These are phyloP conservation scores for Scrobipalpa atriplicella DNA, from an alignment of 2,888 invertebrate species.

Conservation along the genomic window DNA sequence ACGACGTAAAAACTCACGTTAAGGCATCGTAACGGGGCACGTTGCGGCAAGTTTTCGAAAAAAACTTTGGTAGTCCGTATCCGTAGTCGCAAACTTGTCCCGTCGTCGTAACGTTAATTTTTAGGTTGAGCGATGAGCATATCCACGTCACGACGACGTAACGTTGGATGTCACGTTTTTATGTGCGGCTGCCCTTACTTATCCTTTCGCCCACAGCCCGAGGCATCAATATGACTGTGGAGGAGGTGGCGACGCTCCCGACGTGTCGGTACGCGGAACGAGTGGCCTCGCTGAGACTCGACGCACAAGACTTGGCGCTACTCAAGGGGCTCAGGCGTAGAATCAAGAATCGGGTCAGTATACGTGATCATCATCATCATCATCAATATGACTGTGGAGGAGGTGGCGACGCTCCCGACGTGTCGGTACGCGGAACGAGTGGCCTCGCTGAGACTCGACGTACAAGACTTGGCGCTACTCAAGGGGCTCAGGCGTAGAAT, in stretches of 20 bases:
- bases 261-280: constrained; percentile 70
- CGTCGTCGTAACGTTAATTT: too few relatives aligned
- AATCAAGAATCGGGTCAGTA: constrained; percentile 70
- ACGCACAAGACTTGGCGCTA: constrained; percentile 63
- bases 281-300: constrained; percentile 62
- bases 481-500: constrained; percentile 70
- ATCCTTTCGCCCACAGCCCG: constrained; percentile 52
- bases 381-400: constrained; percentile 73
- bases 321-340: constrained; percentile 68
- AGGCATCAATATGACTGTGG: constrained; percentile 73
- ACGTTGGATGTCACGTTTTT: too few relatives aligned
- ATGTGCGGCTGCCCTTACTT: too few relatives aligned
- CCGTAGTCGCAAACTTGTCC: too few relatives aligned
- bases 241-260: constrained; percentile 71
- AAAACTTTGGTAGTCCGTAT: too few relatives aligned
- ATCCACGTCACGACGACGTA: too few relatives aligned
- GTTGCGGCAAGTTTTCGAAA: too few relatives aligned
- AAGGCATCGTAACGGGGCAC: too few relatives aligned
- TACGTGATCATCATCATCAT: too few relatives aligned
- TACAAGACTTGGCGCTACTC: constrained; percentile 65
- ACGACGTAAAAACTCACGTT: too few relatives aligned
- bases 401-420: constrained; percentile 72
- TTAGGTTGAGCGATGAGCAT: too few relatives aligned
- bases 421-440: constrained; percentile 70
- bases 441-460: constrained; percentile 57